Base-by-base conservation (phyloP, 92 coral and sea anemone species). In the Heteractis magnifica region DNA sequence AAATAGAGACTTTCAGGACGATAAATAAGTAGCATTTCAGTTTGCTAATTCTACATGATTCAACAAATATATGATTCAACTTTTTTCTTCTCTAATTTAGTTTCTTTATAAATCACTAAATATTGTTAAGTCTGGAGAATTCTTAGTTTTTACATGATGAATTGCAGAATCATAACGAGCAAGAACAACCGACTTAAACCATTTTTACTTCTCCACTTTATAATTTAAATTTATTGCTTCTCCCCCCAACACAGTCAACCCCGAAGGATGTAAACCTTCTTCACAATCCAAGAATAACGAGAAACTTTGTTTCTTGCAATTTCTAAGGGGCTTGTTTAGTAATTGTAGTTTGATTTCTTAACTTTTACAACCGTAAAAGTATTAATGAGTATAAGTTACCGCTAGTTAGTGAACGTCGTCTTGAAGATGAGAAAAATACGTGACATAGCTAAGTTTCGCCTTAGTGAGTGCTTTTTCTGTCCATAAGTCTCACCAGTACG, bases 401-500 rank as follows among this genome's bases (percentile, higher is more conserved):
- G 70, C 3, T 62, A 18, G 18, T 6, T n/a, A 23, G 23, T 62
- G 19, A 23, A 62, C 23, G 6, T 62, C 12, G 1, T 20, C 4
- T 8, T 62, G 18, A 18, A 62, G 70, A 62, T 34, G 44, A 34
- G 44, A 34, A 34, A 34, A 62, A 20, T 0, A 18, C 23, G 19
- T n/a, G 70, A 62, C 15, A 41, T 26, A 68, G 49, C 44, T 26
- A 68, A 53, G 52, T 77, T 21, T 5, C 70, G 58, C 65, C 34
- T 48, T 76, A 20, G 26, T 26, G 18, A 11, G 18, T 7, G 7
- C 6, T 9, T 55, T 12, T 77, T 50, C 49, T 10, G 60, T 56
- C 19, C 21, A 1, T 8, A 77, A 19, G 10, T 82, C 59, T 91
- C 74, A 91, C 98, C 98, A 94, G 76, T 84, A 88, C 50, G 98